A percentile compares a stretch with the other conserved stretches of the same genome.
These are phyloP conservation scores for Lutraria rhynchaena DNA, from an alignment of 1,140 invertebrate species.

Conservation along the genomic window DNA sequence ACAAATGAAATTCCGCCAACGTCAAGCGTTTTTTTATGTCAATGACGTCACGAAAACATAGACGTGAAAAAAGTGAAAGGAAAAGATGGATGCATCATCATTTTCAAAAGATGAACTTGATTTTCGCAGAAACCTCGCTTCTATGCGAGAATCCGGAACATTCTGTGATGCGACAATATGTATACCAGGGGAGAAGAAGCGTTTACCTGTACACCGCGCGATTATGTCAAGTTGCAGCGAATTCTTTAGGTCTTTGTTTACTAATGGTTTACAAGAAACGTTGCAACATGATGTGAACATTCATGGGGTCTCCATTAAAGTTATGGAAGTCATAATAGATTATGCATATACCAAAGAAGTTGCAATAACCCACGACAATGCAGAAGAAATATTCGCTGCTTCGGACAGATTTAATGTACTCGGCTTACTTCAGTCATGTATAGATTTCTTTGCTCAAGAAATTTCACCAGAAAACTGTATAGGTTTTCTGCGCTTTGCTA, in stretches of 20 bases:
- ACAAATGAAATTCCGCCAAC: conserved; percentile 14
- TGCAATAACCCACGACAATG: conserved; percentile 89
- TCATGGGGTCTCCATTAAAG: conserved; percentile 88
- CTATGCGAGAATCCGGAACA: conserved; percentile 88
- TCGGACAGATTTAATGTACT: conserved; percentile 90
- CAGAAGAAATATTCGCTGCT: conserved; percentile 87
- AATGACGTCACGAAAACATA: conserved; percentile 23
- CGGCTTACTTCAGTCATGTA: conserved; percentile 89
- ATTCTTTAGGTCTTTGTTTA: conserved; percentile 93
- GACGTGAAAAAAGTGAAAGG: not conserved
- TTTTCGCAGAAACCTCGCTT: conserved; percentile 84
- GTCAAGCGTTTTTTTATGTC: conserved; percentile 1
- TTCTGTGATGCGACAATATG: conserved; percentile 92
- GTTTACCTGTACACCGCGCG: conserved; percentile 91
- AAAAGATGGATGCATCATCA: conserved; percentile 30
- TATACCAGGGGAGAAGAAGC: conserved; percentile 87
- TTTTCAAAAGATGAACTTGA: conserved; percentile 46
- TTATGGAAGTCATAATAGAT: conserved; percentile 89
- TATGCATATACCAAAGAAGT: conserved; percentile 91
- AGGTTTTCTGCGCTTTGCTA: conserved; percentile 90
- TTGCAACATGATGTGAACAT: conserved; percentile 88
- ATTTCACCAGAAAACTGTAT: conserved; percentile 90
- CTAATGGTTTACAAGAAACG: conserved; percentile 86
- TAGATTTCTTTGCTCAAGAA: conserved; percentile 86
- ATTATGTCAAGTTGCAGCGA: conserved; percentile 92